phyloP scores from a whole-genome alignment of 1,140 invertebrate genomes.

The Tigriopus japonicus region DNA sequence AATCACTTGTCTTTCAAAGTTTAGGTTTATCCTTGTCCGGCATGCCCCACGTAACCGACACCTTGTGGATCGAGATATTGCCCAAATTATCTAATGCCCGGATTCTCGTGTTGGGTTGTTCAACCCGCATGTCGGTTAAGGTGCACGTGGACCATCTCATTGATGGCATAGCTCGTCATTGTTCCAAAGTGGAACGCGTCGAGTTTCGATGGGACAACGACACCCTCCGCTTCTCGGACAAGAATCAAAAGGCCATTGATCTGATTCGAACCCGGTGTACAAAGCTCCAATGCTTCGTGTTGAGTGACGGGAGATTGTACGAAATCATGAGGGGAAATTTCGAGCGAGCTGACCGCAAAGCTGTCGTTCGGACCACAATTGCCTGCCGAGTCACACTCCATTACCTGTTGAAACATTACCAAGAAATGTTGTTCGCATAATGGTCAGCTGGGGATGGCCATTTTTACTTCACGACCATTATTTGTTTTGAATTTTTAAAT shows the following conservation, averaged over 20 bases:
- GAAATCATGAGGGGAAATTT: constrained; percentile 99
- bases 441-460: too few relatives aligned
- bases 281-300: constrained; percentile 11
- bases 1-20: not conserved
- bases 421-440: constrained; percentile 81
- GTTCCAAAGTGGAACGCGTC: constrained; percentile 63
- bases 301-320: constrained; percentile 93
- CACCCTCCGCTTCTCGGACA: constrained; percentile 93
- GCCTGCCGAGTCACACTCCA: constrained; percentile 78
- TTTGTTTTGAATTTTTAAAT: too few relatives aligned
- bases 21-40: constrained; percentile 68
- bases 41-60: constrained; percentile 93
- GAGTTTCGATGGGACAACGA: constrained; percentile 97
- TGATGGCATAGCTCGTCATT: constrained; percentile 77
- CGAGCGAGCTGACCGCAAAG: constrained; percentile 84
- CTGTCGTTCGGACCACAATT: constrained; percentile 85
- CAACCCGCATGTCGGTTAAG: constrained; percentile 83
- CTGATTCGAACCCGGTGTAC: constrained; percentile 37
- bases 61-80: constrained; percentile 80
- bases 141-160: constrained; percentile 93
- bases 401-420: constrained; percentile 75
- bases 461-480: too few relatives aligned
- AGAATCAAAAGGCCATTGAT: constrained; percentile 91
- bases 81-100: constrained; percentile 57
- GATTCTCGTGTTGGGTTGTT: constrained; percentile 63